Percentiles rank a stretch among this genome's conserved stretches.
These are phyloP conservation scores for Steinernema carpocapsae DNA, from an alignment of 2,888 invertebrate species.

Conservation along the genomic window DNA sequence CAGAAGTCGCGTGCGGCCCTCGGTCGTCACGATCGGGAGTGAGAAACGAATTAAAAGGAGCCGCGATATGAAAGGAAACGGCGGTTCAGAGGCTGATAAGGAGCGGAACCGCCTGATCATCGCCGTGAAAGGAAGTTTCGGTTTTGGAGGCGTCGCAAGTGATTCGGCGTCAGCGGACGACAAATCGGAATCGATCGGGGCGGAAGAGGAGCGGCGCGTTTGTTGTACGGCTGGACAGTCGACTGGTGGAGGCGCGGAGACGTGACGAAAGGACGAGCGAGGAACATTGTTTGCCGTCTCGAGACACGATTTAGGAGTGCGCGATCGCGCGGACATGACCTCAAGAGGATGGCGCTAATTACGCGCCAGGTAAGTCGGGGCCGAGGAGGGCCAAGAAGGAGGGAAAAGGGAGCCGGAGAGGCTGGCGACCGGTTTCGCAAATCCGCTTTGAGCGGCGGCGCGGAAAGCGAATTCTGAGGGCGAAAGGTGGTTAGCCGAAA, in stretches of 20 bases:
- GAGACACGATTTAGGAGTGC: constrained; percentile 24
- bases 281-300: constrained; percentile 33
- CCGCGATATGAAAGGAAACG: neutral
- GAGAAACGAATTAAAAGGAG: neutral
- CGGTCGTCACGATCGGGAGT: neutral
- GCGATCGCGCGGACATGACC: constrained; percentile 24
- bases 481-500: neutral
- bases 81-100: neutral
- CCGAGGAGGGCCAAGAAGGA: constrained; percentile 3
- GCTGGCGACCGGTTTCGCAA: constrained; percentile 15
- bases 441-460: constrained; percentile 24
- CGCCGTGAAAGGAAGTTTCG: neutral
- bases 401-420: neutral
- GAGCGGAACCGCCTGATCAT: constrained; percentile 7
- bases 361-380: neutral
- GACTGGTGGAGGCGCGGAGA: constrained; percentile 10
- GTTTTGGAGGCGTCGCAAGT: neutral
- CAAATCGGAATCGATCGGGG: constrained; percentile 26
- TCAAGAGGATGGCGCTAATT: constrained; percentile 18
- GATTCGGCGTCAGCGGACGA: constrained; percentile 24
- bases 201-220: neutral
- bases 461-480: constrained; percentile 11
- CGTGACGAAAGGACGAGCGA: neutral
- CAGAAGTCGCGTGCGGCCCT: neutral
- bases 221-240: constrained; percentile 20